phyloP scores from a whole-genome alignment of 2,888 invertebrate species.

The Rhogogaster chlorosoma region DNA sequence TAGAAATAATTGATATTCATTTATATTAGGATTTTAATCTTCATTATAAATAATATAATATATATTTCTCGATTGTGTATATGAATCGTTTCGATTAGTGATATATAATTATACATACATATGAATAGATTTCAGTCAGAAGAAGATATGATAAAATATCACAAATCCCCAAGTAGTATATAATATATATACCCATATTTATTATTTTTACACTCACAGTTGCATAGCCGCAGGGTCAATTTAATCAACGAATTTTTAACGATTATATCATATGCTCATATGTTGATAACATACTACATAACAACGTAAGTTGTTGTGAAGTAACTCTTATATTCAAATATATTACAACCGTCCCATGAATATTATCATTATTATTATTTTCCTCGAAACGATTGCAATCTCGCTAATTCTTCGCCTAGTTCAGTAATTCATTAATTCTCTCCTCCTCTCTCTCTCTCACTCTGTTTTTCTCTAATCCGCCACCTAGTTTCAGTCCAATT shows the following conservation, averaged over 20 bases:
- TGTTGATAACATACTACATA: slow-evolving; percentile 1
- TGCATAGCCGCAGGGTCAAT: background rate
- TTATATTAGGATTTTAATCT: background rate
- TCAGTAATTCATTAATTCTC: too few species aligned
- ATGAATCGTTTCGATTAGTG: background rate
- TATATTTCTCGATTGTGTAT: too few species aligned
- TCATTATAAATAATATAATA: too few species aligned
- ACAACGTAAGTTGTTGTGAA: background rate
- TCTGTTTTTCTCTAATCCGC: too few species aligned
- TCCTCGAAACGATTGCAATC: too few species aligned
- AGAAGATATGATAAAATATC: background rate
- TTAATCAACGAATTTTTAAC: background rate
- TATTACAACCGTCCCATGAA: background rate
- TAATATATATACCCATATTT: too few species aligned
- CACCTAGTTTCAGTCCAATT: too few species aligned
- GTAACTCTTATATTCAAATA: background rate
- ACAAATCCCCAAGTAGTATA: too few species aligned
- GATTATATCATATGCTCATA: background rate
- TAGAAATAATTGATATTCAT: background rate
- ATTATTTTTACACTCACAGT: background rate
- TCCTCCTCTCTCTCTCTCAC: too few species aligned
- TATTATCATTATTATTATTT: background rate
- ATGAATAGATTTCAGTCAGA: too few species aligned
- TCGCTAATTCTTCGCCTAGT: too few species aligned
- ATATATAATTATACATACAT: background rate